Conservation (phyloP, 1,140 invertebrate species). For the Aphidius gifuensis region DNA sequence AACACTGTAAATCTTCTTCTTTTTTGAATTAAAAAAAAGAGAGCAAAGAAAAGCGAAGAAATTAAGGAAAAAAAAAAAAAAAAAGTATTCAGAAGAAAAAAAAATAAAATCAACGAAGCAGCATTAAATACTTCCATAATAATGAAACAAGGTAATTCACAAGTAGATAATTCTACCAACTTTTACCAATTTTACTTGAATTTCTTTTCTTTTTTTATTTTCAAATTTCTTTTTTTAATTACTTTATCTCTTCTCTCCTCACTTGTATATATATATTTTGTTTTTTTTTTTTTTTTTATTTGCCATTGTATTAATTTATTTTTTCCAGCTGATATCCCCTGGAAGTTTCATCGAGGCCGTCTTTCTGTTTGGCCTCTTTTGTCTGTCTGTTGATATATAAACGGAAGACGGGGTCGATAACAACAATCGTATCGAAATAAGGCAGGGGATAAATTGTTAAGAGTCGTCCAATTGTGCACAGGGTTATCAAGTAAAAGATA, state of each 20-base stretch:
- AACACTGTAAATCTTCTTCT: no score
- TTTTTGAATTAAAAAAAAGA: no score
- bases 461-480: constrained; percentile 18
- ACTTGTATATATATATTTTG: no score
- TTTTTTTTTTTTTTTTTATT: not conserved
- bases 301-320: constrained; percentile 3
- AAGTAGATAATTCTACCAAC: not conserved
- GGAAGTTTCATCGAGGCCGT: constrained; percentile 3
- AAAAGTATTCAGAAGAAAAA: no score
- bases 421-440: constrained; percentile 26
- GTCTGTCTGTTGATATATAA: not conserved
- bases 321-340: not conserved
- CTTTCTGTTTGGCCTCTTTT: constrained; percentile 13
- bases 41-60: no score
- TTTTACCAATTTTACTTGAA: not conserved
- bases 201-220: constrained; percentile 1
- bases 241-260: no score
- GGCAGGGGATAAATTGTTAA: constrained; percentile 16
- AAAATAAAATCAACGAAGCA: no score
- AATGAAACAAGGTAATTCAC: not conserved
- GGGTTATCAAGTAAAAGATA: constrained; percentile 15
- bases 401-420: constrained; percentile 16
- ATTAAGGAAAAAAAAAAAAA: no score
- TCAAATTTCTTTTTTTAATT: no score
- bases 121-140: not conserved